phyloP scores from a whole-genome alignment of 2,888 invertebrate species.

The Blastobasis adustella region DNA sequence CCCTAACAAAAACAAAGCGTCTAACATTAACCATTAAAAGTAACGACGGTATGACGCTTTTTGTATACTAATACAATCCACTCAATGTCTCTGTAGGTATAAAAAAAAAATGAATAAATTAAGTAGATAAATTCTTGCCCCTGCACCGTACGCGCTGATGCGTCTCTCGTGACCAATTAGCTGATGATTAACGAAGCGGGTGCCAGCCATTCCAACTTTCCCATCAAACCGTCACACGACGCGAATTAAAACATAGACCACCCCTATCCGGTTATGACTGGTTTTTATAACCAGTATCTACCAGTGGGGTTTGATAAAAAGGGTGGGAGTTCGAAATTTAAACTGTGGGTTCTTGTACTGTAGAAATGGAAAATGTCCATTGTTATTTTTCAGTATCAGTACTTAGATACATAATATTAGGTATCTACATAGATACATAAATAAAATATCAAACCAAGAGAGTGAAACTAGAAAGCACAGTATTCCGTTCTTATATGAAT shows the following conservation, averaged over 20 bases:
- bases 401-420: too few species aligned
- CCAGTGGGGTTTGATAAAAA: not conserved
- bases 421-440: too few species aligned
- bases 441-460: too few species aligned
- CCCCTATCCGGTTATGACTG: constrained; percentile 42
- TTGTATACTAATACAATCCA: too few species aligned
- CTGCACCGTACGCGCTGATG: constrained; percentile 1
- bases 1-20: too few species aligned
- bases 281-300: constrained; percentile 11
- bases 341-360: not conserved
- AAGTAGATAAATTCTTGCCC: not conserved
- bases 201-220: constrained; percentile 47
- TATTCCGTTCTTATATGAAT: not conserved
- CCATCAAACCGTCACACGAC: constrained; percentile 42
- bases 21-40: too few species aligned
- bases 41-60: too few species aligned
- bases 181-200: constrained; percentile 20
- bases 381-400: too few species aligned
- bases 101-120: too few species aligned
- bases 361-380: too few species aligned
- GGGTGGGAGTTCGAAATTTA: not conserved
- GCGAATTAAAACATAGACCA: constrained; percentile 57
- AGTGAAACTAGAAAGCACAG: not conserved
- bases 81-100: too few species aligned
- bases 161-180: constrained; percentile 38